Percentiles rank a stretch among this genome's conserved stretches.
Conservation (phyloP, 2,113 vertebrate genomes). For the Syngnathus scovelli region DNA sequence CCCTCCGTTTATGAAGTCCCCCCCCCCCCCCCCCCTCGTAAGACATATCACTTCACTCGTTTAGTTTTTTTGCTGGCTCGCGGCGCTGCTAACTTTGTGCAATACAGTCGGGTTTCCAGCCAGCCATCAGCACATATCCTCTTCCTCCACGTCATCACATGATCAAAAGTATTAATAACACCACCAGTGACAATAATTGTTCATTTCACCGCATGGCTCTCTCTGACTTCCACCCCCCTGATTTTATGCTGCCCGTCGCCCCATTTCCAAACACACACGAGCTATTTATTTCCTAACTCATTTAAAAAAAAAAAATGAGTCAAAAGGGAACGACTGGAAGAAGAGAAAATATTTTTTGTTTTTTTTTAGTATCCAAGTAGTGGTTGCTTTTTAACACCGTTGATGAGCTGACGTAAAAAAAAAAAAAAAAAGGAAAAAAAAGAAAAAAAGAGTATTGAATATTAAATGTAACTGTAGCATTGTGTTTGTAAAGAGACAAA, state of each 20-base stretch:
- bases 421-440: not conserved
- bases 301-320: slow-evolving; percentile 74
- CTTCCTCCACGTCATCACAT: not conserved
- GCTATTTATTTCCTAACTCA: slow-evolving; percentile 76
- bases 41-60: slow-evolving; percentile 33
- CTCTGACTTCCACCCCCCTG: slow-evolving; percentile 69
- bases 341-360: slow-evolving; percentile 75
- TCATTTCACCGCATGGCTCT: slow-evolving; percentile 56
- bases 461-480: slow-evolving; percentile 84
- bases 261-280: slow-evolving; percentile 65
- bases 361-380: slow-evolving; percentile 78
- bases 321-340: slow-evolving; percentile 76
- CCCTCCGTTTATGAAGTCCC: slow-evolving; percentile 44
- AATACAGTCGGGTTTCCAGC: slow-evolving; percentile 69
- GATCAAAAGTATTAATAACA: slow-evolving; percentile 2
- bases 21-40: not conserved
- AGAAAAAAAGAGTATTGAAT: slow-evolving; percentile 74
- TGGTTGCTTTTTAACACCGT: slow-evolving; percentile 81
- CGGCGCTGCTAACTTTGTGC: slow-evolving; percentile 63
- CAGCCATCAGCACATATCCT: slow-evolving; percentile 3
- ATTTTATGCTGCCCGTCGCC: slow-evolving; percentile 76
- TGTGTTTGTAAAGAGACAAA: slow-evolving; percentile 78
- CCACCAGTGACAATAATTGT: not conserved
- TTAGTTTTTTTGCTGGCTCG: slow-evolving; percentile 28
- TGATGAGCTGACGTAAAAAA: slow-evolving; percentile 76